Evolutionary conservation across 2,113 vertebrate genomes (phyloP).

Genomic region (Seriola aureovittata): DNA sequence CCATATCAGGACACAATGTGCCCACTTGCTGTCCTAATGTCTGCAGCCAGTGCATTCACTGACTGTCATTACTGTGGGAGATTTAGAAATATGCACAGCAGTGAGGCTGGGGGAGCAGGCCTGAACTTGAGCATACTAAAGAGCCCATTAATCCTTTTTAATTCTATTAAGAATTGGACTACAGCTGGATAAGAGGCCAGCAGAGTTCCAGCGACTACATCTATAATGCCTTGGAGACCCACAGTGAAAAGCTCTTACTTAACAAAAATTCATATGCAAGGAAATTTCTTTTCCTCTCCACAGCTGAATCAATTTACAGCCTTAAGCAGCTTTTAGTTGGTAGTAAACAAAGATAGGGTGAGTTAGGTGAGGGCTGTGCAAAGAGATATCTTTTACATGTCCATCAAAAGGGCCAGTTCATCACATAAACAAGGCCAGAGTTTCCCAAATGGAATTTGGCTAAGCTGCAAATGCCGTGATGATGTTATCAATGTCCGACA

Average conservation of each 20-base stretch:
- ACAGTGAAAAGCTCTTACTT: constrained; percentile 52
- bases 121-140: constrained; percentile 72
- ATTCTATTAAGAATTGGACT: constrained; percentile 77
- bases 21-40: constrained; percentile 49
- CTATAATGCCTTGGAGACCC: constrained; percentile 52
- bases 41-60: constrained; percentile 48
- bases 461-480: constrained; percentile 11
- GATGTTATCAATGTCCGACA: constrained; percentile 50
- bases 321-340: constrained; percentile 44
- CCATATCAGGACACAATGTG: constrained; percentile 54
- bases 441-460: constrained; percentile 31
- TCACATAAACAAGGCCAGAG: background rate
- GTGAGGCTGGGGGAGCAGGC: constrained; percentile 45
- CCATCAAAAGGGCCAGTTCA: constrained; percentile 13
- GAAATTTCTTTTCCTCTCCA: constrained; percentile 36
- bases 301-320: constrained; percentile 44
- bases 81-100: constrained; percentile 70
- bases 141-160: constrained; percentile 77
- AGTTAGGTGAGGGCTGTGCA: background rate
- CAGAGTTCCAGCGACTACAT: constrained; percentile 59
- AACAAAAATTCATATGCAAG: constrained; percentile 43
- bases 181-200: constrained; percentile 66
- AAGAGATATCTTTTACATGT: constrained; percentile 12
- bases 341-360: constrained; percentile 32
- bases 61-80: constrained; percentile 62